Percentiles rank a stretch among this genome's conserved stretches.
Conservation (phyloP, 35 echinoderm and acorn worm species). For the Amphiura filiformis region DNA sequence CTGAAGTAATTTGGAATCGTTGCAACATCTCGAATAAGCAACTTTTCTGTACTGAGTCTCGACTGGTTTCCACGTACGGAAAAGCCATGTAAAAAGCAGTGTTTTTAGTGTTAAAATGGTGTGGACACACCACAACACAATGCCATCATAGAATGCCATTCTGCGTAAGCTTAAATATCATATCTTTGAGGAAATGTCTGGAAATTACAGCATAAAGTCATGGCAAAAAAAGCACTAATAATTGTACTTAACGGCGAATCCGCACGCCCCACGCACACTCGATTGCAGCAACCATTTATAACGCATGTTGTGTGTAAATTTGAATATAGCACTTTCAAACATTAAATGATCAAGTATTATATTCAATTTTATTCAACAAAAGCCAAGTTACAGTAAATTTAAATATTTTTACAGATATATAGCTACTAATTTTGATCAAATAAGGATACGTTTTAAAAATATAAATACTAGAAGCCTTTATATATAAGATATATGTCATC, state of each 20-base stretch:
- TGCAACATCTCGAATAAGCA: neutral
- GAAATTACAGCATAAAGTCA: neutral
- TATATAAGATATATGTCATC: neutral
- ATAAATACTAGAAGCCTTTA: neutral
- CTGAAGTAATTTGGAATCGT: neutral
- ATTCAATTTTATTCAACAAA: too few relatives aligned
- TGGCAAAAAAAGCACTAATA: neutral
- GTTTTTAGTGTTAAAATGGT: neutral
- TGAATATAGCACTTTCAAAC: neutral
- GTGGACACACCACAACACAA: slow-evolving; percentile 6
- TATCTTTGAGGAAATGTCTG: neutral
- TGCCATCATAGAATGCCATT: slow-evolving; percentile 36
- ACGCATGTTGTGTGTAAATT: neutral
- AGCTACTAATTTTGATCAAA: neutral
- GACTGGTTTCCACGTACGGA: neutral
- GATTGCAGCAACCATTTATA: neutral
- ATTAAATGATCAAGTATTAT: neutral
- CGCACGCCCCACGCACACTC: neutral
- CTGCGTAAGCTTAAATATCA: too few relatives aligned
- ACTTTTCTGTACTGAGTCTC: neutral
- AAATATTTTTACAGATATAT: neutral
- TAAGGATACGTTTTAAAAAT: neutral
- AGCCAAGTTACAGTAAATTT: neutral
- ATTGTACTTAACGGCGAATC: neutral
- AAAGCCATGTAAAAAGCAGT: slow-evolving; percentile 10